A percentile compares a stretch with the other conserved stretches of the same genome.
phyloP scores from a whole-genome alignment of 1,140 invertebrate species.

The Solenopsis fugax region DNA sequence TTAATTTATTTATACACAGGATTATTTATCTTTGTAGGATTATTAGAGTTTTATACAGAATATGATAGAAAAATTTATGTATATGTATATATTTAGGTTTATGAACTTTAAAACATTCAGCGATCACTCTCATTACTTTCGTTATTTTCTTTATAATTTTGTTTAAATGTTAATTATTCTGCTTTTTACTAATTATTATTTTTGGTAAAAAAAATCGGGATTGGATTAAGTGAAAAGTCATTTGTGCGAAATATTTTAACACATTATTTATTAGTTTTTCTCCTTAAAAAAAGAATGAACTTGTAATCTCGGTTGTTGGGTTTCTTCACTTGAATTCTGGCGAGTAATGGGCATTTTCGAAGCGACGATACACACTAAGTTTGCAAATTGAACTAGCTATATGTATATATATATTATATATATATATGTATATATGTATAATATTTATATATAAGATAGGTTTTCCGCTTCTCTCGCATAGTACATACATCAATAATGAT shows the following conservation, averaged over 20 bases:
- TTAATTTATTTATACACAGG: no score
- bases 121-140: no score
- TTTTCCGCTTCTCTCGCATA: constrained; percentile 77
- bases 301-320: constrained; percentile 82
- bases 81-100: no score
- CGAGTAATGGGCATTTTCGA: constrained; percentile 85
- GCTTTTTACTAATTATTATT: neutral
- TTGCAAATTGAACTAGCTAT: constrained; percentile 85
- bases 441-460: constrained; percentile 82
- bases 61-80: no score
- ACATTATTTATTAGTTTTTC: constrained; percentile 82
- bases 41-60: no score
- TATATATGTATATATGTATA: constrained; percentile 77
- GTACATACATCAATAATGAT: constrained; percentile 84
- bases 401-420: constrained; percentile 36
- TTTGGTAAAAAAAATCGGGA: neutral
- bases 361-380: constrained; percentile 85
- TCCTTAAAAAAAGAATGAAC: constrained; percentile 85
- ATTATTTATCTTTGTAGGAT: no score
- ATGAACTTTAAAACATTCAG: no score
- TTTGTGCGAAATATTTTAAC: constrained; percentile 78
- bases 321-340: constrained; percentile 81
- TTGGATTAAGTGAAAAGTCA: constrained; percentile 32
- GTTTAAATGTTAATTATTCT: no score
- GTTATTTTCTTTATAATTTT: no score